phyloP scores from a whole-genome alignment of 2,888 invertebrate species.

The Rhingia rostrata region DNA sequence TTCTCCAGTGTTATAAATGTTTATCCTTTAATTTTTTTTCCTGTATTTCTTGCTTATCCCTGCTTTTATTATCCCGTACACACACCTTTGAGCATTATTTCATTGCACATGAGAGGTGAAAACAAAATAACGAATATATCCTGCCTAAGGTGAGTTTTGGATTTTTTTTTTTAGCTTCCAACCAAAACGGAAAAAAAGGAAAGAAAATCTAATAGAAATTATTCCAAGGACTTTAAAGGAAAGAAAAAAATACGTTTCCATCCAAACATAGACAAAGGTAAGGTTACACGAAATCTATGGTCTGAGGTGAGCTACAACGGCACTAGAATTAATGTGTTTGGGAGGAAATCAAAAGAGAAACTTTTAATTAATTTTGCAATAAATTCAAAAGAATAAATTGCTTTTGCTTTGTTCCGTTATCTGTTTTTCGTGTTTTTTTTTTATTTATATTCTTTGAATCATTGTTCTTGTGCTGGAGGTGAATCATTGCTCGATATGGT shows the following conservation, averaged over 20 bases:
- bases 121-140: constrained; percentile 28
- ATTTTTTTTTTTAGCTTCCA: constrained; percentile 5
- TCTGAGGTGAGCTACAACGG: constrained; percentile 16
- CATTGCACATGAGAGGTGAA: constrained; percentile 37
- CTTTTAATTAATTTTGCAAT: constrained; percentile 75
- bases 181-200: neutral
- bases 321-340: constrained; percentile 51
- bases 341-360: constrained; percentile 71
- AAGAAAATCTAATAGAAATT: constrained; percentile 28
- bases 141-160: constrained; percentile 49
- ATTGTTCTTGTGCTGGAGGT: constrained; percentile 31
- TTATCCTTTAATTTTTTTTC: constrained; percentile 36
- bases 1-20: constrained; percentile 19
- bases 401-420: constrained; percentile 66
- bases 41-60: neutral
- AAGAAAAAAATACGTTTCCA: constrained; percentile 24
- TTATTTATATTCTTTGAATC: constrained; percentile 5
- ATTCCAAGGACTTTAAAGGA: constrained; percentile 35
- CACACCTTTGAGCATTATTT: constrained; percentile 23
- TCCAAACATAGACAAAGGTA: constrained; percentile 10
- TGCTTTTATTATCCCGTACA: constrained; percentile 33
- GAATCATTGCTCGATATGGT: constrained; percentile 28
- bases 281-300: constrained; percentile 19
- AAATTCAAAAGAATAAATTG: constrained; percentile 73
- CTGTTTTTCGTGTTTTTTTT: constrained; percentile 8